Percentiles rank a stretch among this genome's conserved stretches.
Evolutionary conservation across 1,140 invertebrate species (phyloP).

Genomic region (Globodera ellingtonae): DNA sequence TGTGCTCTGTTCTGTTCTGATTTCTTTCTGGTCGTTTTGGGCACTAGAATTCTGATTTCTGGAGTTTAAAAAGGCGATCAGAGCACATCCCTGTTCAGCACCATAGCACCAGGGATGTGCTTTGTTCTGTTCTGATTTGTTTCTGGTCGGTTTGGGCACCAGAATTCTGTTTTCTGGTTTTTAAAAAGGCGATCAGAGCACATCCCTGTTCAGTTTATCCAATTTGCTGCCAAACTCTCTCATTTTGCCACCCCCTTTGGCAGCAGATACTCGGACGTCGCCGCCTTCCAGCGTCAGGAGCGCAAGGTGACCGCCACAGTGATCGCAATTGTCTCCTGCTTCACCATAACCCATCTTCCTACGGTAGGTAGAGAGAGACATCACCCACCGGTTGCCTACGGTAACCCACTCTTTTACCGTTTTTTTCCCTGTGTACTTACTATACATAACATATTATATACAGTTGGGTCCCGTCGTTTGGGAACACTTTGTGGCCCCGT

Average conservation of each 20-base stretch:
- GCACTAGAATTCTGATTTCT: no score
- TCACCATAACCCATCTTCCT: constrained; percentile 52
- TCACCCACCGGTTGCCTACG: background rate
- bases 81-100: no score
- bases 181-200: no score
- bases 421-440: no score
- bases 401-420: constrained; percentile 30
- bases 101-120: no score
- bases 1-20: background rate
- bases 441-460: background rate
- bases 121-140: no score
- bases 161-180: no score
- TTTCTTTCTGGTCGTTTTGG: background rate
- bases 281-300: constrained; percentile 52
- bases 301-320: constrained; percentile 56
- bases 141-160: no score
- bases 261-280: constrained; percentile 46
- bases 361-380: background rate
- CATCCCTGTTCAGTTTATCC: no score
- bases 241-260: background rate
- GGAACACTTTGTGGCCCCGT: constrained; percentile 42
- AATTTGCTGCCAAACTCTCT: background rate
- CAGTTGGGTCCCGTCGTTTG: constrained; percentile 49
- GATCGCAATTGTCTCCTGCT: constrained; percentile 54
- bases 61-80: no score